Base-by-base conservation (phyloP, 2,113 vertebrate genomes). In the Melanotaenia duboulayi region DNA sequence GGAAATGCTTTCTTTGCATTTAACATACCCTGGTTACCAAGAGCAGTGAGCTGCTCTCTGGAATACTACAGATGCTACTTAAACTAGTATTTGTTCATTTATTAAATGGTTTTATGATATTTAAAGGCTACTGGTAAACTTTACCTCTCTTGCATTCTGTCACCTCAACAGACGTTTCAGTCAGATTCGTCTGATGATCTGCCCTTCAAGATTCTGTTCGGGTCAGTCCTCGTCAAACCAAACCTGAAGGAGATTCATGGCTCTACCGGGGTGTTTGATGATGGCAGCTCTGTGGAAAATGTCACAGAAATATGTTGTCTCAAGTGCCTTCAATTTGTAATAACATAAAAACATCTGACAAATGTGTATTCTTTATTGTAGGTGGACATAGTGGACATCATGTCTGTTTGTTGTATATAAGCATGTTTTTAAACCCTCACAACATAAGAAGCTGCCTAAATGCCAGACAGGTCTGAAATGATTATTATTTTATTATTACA, bases 171-270 rank as follows among this genome's bases (percentile, higher is more conserved):
- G 89, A 60, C 25, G 87, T 32, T 89, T 92, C 83, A 89, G 85
- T 70, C 94, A 96, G 68, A 94, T 95, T 51, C 94, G 94, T 0
- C 92, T 95, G 0, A 0, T 0, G 96, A 97, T 0, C 93, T 99
- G 25, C 96, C 97, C 50, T 93, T 94, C 24, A 91, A 94, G 57
- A 96, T 98, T 73, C 89, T 97, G 35, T 92, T 94, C 0, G 97
- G 97, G 11, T 71, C 81, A 5, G 91, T 99, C 75, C 61, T 71
- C 12, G 62, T 98, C 68, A 98, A 98, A 84, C 89, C 95, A 0
- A 95, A 96, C 1, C 42, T 99, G 74, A 90, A 48, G 37, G 90
- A 95, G 78, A 96, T 99, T 89, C 91, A 88, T 0, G 95, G 95
- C 46, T 96, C 93, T 0, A 92, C 92, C 0, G 95, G 94, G 74